phyloP scores from a whole-genome alignment of 2,113 vertebrate genomes.

The Takifugu bimaculatus region DNA sequence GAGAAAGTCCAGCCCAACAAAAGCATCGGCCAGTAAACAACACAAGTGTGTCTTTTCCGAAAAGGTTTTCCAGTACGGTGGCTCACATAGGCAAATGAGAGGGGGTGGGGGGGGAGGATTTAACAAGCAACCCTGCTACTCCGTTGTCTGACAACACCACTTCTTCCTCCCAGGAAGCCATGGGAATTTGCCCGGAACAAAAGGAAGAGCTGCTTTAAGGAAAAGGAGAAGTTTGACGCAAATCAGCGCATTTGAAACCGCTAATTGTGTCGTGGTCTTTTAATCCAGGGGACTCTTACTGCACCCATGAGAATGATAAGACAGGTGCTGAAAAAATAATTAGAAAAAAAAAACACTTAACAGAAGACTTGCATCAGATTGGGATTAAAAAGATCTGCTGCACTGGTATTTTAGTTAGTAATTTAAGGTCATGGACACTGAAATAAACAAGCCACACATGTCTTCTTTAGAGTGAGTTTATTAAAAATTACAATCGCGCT shows the following conservation, averaged over 20 bases:
- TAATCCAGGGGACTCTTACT: slow-evolving; percentile 34
- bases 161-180: slow-evolving; percentile 41
- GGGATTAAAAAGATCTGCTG: slow-evolving; percentile 20
- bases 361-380: slow-evolving; percentile 32
- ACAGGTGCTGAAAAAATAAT: slow-evolving; percentile 29
- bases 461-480: slow-evolving; percentile 62
- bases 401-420: not conserved
- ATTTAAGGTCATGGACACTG: slow-evolving; percentile 1
- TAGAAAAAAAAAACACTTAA: slow-evolving; percentile 14
- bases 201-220: slow-evolving; percentile 42
- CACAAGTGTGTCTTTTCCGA: slow-evolving; percentile 56
- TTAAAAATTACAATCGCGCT: slow-evolving; percentile 62
- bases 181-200: slow-evolving; percentile 66
- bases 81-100: slow-evolving; percentile 62
- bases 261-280: slow-evolving; percentile 31
- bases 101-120: slow-evolving; percentile 30
- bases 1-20: slow-evolving; percentile 27
- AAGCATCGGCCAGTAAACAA: slow-evolving; percentile 57
- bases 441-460: not conserved
- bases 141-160: slow-evolving; percentile 47
- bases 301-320: slow-evolving; percentile 9
- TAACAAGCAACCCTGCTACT: slow-evolving; percentile 57
- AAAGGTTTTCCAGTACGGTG: slow-evolving; percentile 44
- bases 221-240: slow-evolving; percentile 40
- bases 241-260: slow-evolving; percentile 40